Evolutionary conservation across 2,113 vertebrate genomes (phyloP), one percentile per base, ranked within the genome.

Genomic region (Axis porcinus): DNA sequence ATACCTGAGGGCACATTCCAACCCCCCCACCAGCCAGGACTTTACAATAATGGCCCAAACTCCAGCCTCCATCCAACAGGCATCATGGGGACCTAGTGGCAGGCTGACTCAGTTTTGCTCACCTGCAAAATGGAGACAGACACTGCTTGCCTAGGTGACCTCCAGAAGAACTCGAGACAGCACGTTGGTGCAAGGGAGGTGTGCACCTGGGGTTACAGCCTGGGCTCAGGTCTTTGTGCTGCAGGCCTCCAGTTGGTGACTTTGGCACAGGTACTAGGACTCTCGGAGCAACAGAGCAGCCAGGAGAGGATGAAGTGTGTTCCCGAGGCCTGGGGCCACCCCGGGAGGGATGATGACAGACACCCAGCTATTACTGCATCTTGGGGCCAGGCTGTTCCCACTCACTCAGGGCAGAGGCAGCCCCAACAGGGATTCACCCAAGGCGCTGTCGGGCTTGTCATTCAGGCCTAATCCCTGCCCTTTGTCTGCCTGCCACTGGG

Each of bases 401-500:
- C 78, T 28, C 2, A 15, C 36, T 16, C 6, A 3, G 57, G 30
- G 57, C 14, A 64, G 84, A 87, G 23, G 74, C 85, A 85, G 45
- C 25, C 47, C 64, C 78, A 21, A 36, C 13, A 30, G 67, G 87
- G 90, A 96, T 84, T 84, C 96, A 94, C 83, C 58, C 60, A 84
- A 57, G 45, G 81, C 25, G 0, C 87, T 94, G 96, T 87, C 87
- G 54, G 94, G 97, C 95, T 85, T 95, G 95, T 95, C 95, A 96
- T 7, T 97, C 97, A 98, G 50, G 9, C 54, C 87, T 98, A 97
- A 98, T 98, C 98, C 96, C 81, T 36, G 70, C 94, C 52, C 96
- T 97, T 98, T 98, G 93, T 98, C 92, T 1, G 7, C 96, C 90
- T 97, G 97, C 97, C 98, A 96, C 54, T 1, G 0, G 11, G 79